Conservation (phyloP, 2,113 vertebrate species). For the Propithecus coquereli region DNA sequence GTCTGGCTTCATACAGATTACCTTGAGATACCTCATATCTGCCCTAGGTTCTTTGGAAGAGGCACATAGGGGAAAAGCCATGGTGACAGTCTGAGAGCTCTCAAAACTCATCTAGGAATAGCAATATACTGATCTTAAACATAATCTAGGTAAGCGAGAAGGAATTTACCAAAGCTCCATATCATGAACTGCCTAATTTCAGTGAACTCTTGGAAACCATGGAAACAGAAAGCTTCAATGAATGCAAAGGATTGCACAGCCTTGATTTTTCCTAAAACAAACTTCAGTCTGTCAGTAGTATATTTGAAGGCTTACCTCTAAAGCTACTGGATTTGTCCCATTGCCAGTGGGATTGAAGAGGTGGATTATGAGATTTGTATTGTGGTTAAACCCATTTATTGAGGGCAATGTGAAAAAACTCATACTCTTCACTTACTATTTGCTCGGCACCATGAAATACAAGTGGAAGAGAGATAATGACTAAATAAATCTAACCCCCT, state of each 20-base stretch:
- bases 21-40: neutral
- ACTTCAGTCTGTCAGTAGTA: constrained; percentile 51
- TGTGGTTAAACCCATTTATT: constrained; percentile 70
- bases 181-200: constrained; percentile 74
- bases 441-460: constrained; percentile 44
- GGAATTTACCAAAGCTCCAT: constrained; percentile 60
- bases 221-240: constrained; percentile 76
- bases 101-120: neutral
- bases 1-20: neutral
- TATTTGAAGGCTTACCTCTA: constrained; percentile 77
- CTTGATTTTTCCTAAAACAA: constrained; percentile 75
- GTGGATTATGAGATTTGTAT: constrained; percentile 78
- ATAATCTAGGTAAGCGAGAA: constrained; percentile 30
- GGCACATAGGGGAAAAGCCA: neutral
- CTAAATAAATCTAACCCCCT: neutral
- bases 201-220: constrained; percentile 79
- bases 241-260: constrained; percentile 67
- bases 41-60: neutral
- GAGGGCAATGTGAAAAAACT: constrained; percentile 63
- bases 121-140: neutral
- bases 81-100: accelerated
- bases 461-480: neutral
- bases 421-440: constrained; percentile 48
- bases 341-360: constrained; percentile 67
- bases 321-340: constrained; percentile 78